Evolutionary conservation across 2,797 vertebrate genomes (phyloP).

Genomic region (Eulemur albifrons): DNA sequence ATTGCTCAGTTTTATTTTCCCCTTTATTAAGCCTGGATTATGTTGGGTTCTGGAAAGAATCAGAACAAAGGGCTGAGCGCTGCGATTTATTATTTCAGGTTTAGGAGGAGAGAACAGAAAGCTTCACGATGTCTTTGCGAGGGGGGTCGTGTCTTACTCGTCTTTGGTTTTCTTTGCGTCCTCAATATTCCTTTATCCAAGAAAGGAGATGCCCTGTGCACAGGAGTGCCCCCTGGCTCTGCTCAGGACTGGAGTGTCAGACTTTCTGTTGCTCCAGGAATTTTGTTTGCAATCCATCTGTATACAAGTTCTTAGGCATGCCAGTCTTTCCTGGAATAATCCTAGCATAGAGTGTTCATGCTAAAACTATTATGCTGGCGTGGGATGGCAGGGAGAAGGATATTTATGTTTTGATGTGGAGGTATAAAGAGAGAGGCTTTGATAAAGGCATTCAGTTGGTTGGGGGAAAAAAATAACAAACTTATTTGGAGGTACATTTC

Average conservation of each 20-base stretch:
- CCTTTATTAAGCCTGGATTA: neutral
- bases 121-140: neutral
- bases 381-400: neutral
- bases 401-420: neutral
- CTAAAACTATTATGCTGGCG: accelerated
- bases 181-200: neutral
- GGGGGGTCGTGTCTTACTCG: neutral
- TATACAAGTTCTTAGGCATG: neutral
- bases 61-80: neutral
- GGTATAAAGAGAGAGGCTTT: neutral
- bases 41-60: neutral
- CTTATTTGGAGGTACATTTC: neutral
- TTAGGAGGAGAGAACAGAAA: neutral
- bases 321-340: neutral
- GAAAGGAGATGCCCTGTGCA: neutral
- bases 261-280: neutral
- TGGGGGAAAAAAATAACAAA: neutral
- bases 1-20: neutral
- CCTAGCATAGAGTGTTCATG: neutral
- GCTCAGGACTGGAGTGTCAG: accelerated
- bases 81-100: neutral
- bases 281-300: neutral
- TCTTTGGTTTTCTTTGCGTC: neutral
- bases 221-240: neutral
- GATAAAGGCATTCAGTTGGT: neutral